Evolutionary conservation across 2,888 invertebrate species (phyloP), one percentile per base, ranked within the genome.

Genomic region (Trichopria drosophilae): DNA sequence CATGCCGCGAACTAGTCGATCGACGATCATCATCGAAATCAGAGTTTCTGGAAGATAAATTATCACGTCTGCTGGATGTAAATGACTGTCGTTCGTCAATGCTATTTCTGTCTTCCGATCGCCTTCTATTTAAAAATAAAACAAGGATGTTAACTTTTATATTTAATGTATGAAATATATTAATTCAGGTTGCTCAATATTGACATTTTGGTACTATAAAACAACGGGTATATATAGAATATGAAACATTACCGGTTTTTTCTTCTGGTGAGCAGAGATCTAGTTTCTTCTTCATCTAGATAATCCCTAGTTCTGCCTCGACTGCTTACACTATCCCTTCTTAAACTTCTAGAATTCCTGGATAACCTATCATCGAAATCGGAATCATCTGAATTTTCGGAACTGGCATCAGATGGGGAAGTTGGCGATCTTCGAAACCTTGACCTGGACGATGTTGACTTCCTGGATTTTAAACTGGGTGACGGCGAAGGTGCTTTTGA

Each of bases 401-500:
- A 75, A 23, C 75, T 74, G 1, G 75, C 75, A 44, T 75, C 75
- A 1, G 72, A 71, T 1, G 70, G 72, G 3, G 75, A 74, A 16
- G 63, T 67, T 0, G 60, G 69, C 6, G 9, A 10, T 9, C n/a
- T 26, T 28, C 77, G 68, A 20, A 80, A 79, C 60, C 82, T 78
- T 3, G 70, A 67, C 22, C 81, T 78, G 51, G 81, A 78, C 51
- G 82, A 79, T 66, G 84, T 79, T 0, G 89, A 88, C 59, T 87
- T 83, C 23, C 87, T 81, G 3, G 87, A 86, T 58, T 86, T 83
- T 41, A 83, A 66, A 64, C 88, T 88, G 51, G 84, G 80, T 1
- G 87, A 83, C 0, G 82, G 82, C 0, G 88, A 84, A 0, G 81
- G 80, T 3, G 87, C 82, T 5, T 86, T 84, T 4, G 82, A 82